Evolutionary conservation across 2,888 invertebrate species (phyloP), one percentile per base, ranked within the genome.

Genomic region (Drosophila nigricruria): DNA sequence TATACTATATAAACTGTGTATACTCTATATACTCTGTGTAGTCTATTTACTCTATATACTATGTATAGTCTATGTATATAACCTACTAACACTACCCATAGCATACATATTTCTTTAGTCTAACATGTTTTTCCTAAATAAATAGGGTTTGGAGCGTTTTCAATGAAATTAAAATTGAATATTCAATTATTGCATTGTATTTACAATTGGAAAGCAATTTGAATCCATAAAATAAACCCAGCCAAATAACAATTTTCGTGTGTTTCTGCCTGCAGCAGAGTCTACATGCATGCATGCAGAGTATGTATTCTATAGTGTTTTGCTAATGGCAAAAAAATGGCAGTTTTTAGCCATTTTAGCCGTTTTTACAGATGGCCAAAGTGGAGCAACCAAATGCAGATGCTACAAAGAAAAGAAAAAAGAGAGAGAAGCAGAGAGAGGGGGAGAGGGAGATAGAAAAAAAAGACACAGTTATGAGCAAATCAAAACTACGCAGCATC

Each of bases 401-500:
- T 65, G 45, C 40, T 27, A 36, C 14, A 52, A 30, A 30, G 27
- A 30, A 18, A 12, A 1, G 0, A 2, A 10, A 5, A 20, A 12
- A 12, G 10, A 18, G 10, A 47, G 27, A 45, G 47, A 53, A 20
- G 58, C 20, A 53, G 42, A 34, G 16, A 68, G 18, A 49, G 14
- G 20, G 20, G 16, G 32, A 34, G 14, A 32, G n/a, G 30, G 47
- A 40, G 38, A 42, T 20, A 60, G 23, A 58, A 34, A 30, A 18
- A 60, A 52, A 18, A 42, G 18, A 40, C 5, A 43, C 81, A 72
- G 62, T 71, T 76, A 67, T 70, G 70, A 76, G 50, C 53, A 83
- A 89, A 82, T 88, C 86, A 82, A 80, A 74, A 77, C 70, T 70
- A 27, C 25, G 40, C 32, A 67, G 57, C 72, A 70, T 68, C 79